Evolutionary conservation across 2,113 vertebrate species (phyloP).

Genomic region (Clarias macrocephalus): DNA sequence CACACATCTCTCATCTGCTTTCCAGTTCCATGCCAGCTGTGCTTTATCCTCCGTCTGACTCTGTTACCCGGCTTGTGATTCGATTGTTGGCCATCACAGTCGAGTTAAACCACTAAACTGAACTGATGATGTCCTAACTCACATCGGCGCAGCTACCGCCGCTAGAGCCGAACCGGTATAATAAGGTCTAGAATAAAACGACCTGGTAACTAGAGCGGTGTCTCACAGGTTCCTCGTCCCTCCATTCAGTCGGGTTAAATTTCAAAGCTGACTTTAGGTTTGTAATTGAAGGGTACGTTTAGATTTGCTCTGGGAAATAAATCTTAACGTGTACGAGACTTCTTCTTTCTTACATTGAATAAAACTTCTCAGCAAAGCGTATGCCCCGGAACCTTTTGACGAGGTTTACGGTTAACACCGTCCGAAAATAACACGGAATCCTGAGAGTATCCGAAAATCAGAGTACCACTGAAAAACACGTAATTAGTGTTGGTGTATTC

Average conservation of each 20-base stretch:
- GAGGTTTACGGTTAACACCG: neutral
- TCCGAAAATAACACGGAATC: neutral
- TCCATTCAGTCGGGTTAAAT: neutral
- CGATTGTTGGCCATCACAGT: neutral
- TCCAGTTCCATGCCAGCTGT: neutral
- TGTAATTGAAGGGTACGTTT: neutral
- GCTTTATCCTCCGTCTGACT: neutral
- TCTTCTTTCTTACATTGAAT: neutral
- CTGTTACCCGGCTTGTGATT: neutral
- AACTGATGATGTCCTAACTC: neutral
- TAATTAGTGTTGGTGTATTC: neutral
- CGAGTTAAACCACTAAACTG: slow-evolving; percentile 3
- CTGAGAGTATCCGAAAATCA: neutral
- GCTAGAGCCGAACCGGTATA: neutral
- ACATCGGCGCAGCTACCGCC: neutral
- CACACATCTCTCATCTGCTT: neutral
- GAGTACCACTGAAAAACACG: neutral
- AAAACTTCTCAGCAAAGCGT: neutral
- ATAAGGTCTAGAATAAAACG: neutral
- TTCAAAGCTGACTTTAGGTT: neutral
- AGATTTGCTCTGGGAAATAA: neutral
- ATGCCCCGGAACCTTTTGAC: neutral
- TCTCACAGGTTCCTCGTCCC: neutral
- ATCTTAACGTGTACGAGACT: neutral
- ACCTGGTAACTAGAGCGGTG: neutral